phyloP scores from a whole-genome alignment of 2,113 vertebrate genomes.

The Nycticorax nycticorax region DNA sequence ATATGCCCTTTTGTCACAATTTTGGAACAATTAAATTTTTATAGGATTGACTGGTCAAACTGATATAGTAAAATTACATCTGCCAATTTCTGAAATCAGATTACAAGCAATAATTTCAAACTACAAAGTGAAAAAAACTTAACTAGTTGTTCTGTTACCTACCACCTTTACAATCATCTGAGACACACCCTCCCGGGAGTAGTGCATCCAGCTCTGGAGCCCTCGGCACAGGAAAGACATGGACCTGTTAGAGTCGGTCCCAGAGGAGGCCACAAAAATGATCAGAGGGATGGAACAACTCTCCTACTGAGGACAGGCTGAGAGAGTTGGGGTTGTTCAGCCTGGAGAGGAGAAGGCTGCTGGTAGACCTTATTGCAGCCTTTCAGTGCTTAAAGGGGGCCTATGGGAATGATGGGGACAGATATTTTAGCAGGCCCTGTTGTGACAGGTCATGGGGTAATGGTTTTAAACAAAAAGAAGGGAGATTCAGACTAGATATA shows the following conservation, averaged over 20 bases:
- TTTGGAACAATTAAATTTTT: not conserved
- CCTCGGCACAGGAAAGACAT: not conserved
- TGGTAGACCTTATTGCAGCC: not conserved
- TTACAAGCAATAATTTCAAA: not conserved
- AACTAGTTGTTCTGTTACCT: not conserved
- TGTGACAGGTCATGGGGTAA: not conserved
- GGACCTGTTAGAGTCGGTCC: not conserved
- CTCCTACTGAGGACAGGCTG: not conserved
- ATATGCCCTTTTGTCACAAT: not conserved
- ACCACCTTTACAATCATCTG: fast-evolving
- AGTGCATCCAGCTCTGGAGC: not conserved
- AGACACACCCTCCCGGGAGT: not conserved
- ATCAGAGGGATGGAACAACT: not conserved
- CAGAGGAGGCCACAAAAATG: not conserved
- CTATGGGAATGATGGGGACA: not conserved
- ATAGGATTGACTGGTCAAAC: not conserved
- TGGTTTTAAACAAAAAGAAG: not conserved
- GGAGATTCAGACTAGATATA: not conserved
- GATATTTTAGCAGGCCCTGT: not conserved
- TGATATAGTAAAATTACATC: not conserved
- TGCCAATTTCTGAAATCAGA: not conserved
- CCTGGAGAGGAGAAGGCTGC: not conserved
- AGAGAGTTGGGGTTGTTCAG: not conserved
- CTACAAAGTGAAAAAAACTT: not conserved
- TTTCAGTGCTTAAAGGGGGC: not conserved